Conservation (phyloP, 2,113 vertebrate genomes). For the Thamnophis sirtalis region DNA sequence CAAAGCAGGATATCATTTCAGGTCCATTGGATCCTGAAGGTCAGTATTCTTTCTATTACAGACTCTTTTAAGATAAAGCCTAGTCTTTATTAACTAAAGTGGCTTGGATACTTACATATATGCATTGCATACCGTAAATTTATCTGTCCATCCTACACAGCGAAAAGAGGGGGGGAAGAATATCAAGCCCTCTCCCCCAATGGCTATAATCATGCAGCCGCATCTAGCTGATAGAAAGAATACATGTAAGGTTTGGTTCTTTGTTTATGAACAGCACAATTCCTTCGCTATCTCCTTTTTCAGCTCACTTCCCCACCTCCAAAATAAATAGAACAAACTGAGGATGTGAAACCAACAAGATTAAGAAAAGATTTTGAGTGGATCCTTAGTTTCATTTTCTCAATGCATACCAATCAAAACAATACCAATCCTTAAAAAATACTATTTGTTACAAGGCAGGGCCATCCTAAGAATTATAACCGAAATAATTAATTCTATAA, state of each 20-base stretch:
- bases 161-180: background rate
- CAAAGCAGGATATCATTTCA: conserved; percentile 27
- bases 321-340: conserved; percentile 15
- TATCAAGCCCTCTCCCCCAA: conserved; percentile 10
- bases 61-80: conserved; percentile 13
- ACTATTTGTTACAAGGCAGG: background rate
- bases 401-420: conserved; percentile 5
- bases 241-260: conserved; percentile 23
- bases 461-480: background rate
- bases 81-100: conserved; percentile 35
- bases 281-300: conserved; percentile 1
- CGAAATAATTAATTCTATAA: background rate
- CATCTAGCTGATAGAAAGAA: conserved; percentile 40
- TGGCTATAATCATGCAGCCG: background rate
- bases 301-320: background rate
- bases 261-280: conserved; percentile 6
- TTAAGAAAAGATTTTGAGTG: background rate
- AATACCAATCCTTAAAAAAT: background rate
- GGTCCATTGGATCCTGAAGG: conserved; percentile 21
- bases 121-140: background rate
- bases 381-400: background rate
- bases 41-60: conserved; percentile 31
- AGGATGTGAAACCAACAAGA: conserved; percentile 3
- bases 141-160: conserved; percentile 22
- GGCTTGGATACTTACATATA: background rate